phyloP scores from a whole-genome alignment of 2,113 vertebrate species.

The Oryzias curvinotus region DNA sequence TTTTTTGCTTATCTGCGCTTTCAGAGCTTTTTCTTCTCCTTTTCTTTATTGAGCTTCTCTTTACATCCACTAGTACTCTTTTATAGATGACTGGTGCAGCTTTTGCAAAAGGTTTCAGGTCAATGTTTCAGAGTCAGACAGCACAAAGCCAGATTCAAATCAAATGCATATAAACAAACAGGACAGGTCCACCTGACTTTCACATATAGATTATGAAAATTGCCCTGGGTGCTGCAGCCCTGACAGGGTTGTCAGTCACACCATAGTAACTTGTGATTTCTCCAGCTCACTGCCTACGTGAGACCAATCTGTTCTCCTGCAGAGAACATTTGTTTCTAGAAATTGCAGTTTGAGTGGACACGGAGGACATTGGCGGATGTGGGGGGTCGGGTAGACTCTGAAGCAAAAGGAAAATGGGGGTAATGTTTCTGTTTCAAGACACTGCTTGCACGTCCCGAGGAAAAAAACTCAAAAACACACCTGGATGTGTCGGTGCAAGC shows the following conservation, averaged over 20 bases:
- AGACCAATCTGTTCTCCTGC: slow-evolving; percentile 25
- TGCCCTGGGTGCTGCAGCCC: slow-evolving; percentile 28
- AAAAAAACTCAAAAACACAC: slow-evolving; percentile 37
- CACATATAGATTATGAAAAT: slow-evolving; percentile 47
- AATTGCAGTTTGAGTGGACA: slow-evolving; percentile 19
- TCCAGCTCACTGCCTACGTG: slow-evolving; percentile 15
- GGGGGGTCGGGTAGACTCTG: background rate
- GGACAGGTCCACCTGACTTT: slow-evolving; percentile 28
- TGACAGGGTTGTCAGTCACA: slow-evolving; percentile 54
- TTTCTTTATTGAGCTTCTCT: background rate
- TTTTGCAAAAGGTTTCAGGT: slow-evolving; percentile 19
- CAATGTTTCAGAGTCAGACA: slow-evolving; percentile 28
- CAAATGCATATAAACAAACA: slow-evolving; percentile 10
- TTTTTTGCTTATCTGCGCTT: background rate
- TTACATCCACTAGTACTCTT: background rate
- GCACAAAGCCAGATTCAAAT: slow-evolving; percentile 11
- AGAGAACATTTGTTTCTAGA: slow-evolving; percentile 31
- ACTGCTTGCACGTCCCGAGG: slow-evolving; percentile 7
- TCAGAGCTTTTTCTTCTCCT: background rate
- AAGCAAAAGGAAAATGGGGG: slow-evolving; percentile 2
- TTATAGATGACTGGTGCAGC: slow-evolving; percentile 4
- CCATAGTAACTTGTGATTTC: slow-evolving; percentile 38
- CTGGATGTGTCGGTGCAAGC: slow-evolving; percentile 7
- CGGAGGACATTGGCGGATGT: slow-evolving; percentile 4
- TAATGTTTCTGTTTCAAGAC: slow-evolving; percentile 14